Conservation (phyloP, 1,140 invertebrate genomes). For the Lepeophtheirus salmonis region DNA sequence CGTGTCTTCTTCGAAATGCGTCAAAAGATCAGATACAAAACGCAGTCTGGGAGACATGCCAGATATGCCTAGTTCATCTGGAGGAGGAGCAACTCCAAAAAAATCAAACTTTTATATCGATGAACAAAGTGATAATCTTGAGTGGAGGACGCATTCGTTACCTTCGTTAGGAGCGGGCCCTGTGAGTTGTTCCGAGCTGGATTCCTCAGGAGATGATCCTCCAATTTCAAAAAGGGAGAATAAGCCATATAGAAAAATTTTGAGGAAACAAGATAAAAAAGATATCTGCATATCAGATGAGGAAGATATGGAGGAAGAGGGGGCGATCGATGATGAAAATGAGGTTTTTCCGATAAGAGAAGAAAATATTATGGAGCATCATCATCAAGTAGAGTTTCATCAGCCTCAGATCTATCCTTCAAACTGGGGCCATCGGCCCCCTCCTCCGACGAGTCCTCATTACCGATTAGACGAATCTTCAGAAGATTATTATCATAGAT, state of each 20-base stretch:
- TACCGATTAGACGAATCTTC: background rate
- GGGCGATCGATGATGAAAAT: background rate
- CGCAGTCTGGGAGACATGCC: background rate
- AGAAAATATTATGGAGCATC: too few species aligned
- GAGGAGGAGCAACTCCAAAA: background rate
- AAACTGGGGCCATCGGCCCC: background rate
- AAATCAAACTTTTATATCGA: background rate
- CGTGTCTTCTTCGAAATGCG: background rate
- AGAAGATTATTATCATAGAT: background rate
- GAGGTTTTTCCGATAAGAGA: background rate
- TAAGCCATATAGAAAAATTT: background rate
- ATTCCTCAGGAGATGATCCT: slow-evolving; percentile 12
- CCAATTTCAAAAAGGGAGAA: background rate
- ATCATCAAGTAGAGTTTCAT: background rate
- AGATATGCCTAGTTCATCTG: background rate
- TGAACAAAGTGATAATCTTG: background rate
- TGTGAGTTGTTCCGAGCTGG: background rate
- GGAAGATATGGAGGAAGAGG: background rate
- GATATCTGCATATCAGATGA: background rate
- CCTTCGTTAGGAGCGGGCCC: background rate
- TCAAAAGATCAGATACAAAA: background rate
- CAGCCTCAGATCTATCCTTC: background rate
- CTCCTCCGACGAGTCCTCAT: background rate
- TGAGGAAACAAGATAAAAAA: slow-evolving; percentile 2
- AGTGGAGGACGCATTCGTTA: slow-evolving; percentile 5